Percentiles rank a stretch among this genome's conserved stretches.
These are phyloP conservation scores for Cryptomyrus ogoouensis DNA, from an alignment of 2,113 vertebrate genomes.

Conservation along the genomic window DNA sequence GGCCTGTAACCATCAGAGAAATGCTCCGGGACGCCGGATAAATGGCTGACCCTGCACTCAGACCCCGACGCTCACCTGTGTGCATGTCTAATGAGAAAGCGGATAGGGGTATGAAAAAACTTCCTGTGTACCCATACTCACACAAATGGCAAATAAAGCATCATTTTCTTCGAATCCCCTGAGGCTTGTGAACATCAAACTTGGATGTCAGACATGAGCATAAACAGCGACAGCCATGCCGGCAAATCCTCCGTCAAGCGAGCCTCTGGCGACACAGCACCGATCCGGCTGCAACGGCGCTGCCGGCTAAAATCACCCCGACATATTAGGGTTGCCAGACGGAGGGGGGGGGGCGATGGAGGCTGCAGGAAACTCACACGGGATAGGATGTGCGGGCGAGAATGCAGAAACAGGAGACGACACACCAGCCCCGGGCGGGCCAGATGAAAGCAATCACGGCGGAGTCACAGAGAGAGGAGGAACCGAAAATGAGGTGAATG, in stretches of 20 bases:
- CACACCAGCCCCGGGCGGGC: neutral
- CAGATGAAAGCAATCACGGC: neutral
- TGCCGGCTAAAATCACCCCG: neutral
- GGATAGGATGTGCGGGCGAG: neutral
- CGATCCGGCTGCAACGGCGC: neutral
- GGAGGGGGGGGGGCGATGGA: neutral
- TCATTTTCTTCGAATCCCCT: neutral
- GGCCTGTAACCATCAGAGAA: neutral
- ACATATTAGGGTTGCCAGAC: neutral
- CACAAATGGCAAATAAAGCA: neutral
- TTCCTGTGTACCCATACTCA: neutral
- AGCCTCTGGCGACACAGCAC: neutral
- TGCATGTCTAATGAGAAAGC: neutral
- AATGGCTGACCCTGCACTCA: neutral
- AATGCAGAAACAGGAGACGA: constrained; percentile 5
- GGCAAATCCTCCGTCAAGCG: neutral
- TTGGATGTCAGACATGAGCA: neutral
- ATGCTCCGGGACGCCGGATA: neutral
- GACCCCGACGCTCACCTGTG: neutral
- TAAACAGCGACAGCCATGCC: neutral
- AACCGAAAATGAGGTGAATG: constrained; percentile 2
- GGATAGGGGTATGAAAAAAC: neutral
- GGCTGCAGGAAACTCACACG: neutral
- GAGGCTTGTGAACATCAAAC: neutral
- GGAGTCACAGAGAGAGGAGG: neutral